phyloP scores from a whole-genome alignment of 2,113 vertebrate genomes.

The Uropsilus gracilis region DNA sequence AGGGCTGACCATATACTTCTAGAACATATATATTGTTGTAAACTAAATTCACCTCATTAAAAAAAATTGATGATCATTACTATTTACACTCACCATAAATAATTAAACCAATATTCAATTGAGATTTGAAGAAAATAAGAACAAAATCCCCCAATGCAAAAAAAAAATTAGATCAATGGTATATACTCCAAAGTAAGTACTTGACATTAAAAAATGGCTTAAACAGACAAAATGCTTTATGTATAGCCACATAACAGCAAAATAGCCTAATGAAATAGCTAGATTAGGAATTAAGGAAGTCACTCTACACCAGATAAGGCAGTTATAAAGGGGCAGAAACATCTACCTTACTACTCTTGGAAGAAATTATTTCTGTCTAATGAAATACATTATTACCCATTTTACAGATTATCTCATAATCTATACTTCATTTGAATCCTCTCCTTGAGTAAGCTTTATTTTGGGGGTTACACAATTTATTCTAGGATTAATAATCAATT shows the following conservation, averaged over 20 bases:
- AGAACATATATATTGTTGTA: too few relatives aligned
- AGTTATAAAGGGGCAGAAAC: neutral
- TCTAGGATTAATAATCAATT: neutral
- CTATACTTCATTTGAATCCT: neutral
- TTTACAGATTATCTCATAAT: neutral
- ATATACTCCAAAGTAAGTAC: neutral
- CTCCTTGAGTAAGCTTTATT: neutral
- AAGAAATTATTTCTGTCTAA: slow-evolving; percentile 24
- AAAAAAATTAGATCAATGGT: neutral
- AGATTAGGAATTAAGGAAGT: neutral
- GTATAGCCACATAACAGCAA: neutral
- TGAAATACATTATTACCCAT: neutral
- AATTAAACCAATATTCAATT: neutral
- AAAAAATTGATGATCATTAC: neutral
- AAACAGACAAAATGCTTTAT: neutral
- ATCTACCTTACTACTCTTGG: neutral
- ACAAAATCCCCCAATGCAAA: neutral
- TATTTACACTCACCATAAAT: neutral
- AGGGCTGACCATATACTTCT: too few relatives aligned
- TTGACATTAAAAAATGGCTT: neutral
- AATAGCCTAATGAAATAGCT: neutral
- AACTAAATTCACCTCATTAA: too few relatives aligned
- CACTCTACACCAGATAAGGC: neutral
- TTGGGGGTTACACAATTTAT: neutral
- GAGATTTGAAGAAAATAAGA: neutral